Base-by-base conservation (phyloP, 2,888 invertebrate genomes). In the Automeris io region DNA sequence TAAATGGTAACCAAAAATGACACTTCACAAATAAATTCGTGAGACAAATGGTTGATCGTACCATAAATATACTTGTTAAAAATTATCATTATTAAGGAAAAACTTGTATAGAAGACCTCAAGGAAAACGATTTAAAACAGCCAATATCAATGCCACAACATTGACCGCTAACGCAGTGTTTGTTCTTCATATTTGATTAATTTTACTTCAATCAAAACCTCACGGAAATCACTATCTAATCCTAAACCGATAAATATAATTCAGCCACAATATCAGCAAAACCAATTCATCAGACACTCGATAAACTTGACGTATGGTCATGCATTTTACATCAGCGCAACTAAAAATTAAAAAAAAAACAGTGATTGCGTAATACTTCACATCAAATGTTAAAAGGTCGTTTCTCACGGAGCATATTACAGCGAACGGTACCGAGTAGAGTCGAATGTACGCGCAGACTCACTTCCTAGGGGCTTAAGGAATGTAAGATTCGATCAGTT, bases 261-360 rank as follows among this genome's bases (percentile, higher is more conserved):
- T 23, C 23, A 23, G 23, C 16, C 26, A 39, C 29, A 19, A 39
- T 39, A 34, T 34, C 39, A 33, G 19, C 11, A 33, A 33, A 39
- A 25, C 13, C 26, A n/a, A 29, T 39, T 39, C 33, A 39, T 39
- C 39, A 34, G 34, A 21, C n/a, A 25, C 11, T 33, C n/a, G 33
- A 39, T 33, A 39, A 39, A 5, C 22, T 26, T 37, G 31, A 31
- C 31, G 31, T 32, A 7, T 12, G 16, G 16, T 11, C 16, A 18
- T 26, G 26, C 13, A 23, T 8, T 22, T 18, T 13, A 7, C 7
- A 13, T 22, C 16, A 18, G 11, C n/a, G n/a, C n/a, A n/a, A n/a
- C n/a, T n/a, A n/a, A n/a, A n/a, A n/a, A n/a, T 16, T n/a, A 9
- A 23, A 18, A 2, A 18, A 23, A 19, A 32, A 18, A 16, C 16